Evolutionary conservation across 2,113 vertebrate genomes (phyloP), one percentile per base, ranked within the genome.

Genomic region (Corythoichthys intestinalis): DNA sequence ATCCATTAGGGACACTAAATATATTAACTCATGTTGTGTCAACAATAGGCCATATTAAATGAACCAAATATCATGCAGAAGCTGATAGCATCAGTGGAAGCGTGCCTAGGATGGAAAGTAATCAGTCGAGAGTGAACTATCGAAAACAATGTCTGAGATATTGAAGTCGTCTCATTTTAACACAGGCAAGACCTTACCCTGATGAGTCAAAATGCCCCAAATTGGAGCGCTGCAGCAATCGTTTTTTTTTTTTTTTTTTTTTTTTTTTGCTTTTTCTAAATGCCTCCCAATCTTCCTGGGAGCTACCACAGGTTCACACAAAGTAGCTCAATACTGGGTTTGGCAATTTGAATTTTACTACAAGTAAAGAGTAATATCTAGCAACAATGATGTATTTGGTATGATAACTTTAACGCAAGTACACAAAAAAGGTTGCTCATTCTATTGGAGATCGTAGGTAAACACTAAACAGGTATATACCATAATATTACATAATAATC

Each of bases 1-100:
- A 91, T 85, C 83, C 86, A 90, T 91, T 91, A 90, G 84, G 86
- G 74, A 81, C 83, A 77, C 87, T 83, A 90, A 91, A 91, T 88
- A 90, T 88, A 90, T 89, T 84, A 89, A 82, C 86, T 86, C 81
- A 80, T 76, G 59, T 84, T 85, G 86, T 88, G 85, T 87, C 90
- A 90, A 91, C 87, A 85, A 64, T 69, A 76, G 78, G 49, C 73
- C 41, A 64, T 44, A 66, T 79, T 74, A 90, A 90, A 90, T 89
- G 86, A 87, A 83, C 73, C 77, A 86, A 87, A 87, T 76, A 90
- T 80, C 73, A 87, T 89, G 86, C 73, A 49, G 78, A 69, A 72
- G 67, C 74, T 73, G 82, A 90, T 81, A 74, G 83, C 76, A 81
- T 83, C 83, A 82, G 83, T 86, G 73, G 75, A 71, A 79, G 80